Evolutionary conservation across 2,113 vertebrate species (phyloP).

Genomic region (Tragelaphus buxtoni): DNA sequence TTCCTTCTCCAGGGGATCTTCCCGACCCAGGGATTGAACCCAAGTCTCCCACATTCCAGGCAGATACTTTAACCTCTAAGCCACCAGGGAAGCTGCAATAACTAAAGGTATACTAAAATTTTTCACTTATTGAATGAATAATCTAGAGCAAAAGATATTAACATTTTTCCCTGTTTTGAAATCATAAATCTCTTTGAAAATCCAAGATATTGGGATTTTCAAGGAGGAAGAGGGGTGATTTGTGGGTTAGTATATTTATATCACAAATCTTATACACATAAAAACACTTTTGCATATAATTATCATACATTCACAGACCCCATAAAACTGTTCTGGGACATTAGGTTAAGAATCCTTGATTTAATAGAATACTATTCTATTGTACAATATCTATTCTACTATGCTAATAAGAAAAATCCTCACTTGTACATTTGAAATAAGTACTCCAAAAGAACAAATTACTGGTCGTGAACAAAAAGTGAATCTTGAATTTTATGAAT

Average conservation of each 20-base stretch:
- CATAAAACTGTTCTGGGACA: not conserved
- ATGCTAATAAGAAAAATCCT: not conserved
- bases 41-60: no score
- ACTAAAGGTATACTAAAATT: not conserved
- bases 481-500: not conserved
- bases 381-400: not conserved
- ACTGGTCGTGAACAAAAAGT: conserved; percentile 7
- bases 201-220: not conserved
- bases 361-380: not conserved
- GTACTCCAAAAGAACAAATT: conserved; percentile 17
- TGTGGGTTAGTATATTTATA: not conserved
- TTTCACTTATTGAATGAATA: not conserved
- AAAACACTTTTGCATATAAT: not conserved
- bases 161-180: not conserved
- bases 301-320: not conserved
- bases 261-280: not conserved
- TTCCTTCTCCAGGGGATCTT: no score
- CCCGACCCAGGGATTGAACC: no score
- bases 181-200: conserved; percentile 3
- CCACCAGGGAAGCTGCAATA: not conserved
- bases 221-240: not conserved
- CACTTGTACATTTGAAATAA: not conserved
- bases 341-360: not conserved
- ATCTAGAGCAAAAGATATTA: not conserved
- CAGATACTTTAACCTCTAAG: no score